phyloP scores from a whole-genome alignment of 2,113 vertebrate genomes.

The Tricholaema leucomelas region DNA sequence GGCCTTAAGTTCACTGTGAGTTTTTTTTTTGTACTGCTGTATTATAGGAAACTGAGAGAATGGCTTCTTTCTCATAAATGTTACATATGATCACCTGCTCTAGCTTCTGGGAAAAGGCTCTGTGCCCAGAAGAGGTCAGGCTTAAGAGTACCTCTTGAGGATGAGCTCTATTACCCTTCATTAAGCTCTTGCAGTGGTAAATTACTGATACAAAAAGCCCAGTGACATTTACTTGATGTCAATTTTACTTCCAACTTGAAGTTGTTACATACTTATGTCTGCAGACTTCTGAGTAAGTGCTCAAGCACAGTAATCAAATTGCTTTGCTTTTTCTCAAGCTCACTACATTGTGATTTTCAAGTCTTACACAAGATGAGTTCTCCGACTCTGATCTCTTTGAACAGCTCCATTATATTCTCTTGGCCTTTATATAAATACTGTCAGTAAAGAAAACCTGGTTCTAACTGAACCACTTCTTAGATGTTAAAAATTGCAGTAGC shows the following conservation, averaged over 20 bases:
- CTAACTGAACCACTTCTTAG: background rate
- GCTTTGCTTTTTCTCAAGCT: background rate
- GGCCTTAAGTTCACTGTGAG: background rate
- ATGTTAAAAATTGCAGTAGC: background rate
- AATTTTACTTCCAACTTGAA: background rate
- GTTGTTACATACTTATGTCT: background rate
- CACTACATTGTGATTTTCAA: background rate
- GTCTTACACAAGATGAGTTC: background rate
- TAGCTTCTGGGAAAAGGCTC: background rate
- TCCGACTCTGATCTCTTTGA: conserved; percentile 13
- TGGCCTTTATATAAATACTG: background rate
- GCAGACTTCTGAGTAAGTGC: background rate
- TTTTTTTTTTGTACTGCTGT: background rate
- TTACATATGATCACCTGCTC: background rate
- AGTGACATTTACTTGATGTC: background rate
- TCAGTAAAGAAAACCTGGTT: background rate
- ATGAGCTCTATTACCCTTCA: background rate
- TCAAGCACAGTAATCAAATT: background rate
- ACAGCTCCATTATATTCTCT: background rate
- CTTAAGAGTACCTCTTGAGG: background rate
- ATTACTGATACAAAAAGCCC: background rate
- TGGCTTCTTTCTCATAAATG: background rate
- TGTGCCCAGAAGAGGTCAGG: background rate
- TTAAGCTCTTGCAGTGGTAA: background rate
- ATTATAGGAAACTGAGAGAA: background rate